These are phyloP conservation scores for Rachycentron canadum DNA, from an alignment of 2,797 vertebrate genomes.

Conservation along the genomic window DNA sequence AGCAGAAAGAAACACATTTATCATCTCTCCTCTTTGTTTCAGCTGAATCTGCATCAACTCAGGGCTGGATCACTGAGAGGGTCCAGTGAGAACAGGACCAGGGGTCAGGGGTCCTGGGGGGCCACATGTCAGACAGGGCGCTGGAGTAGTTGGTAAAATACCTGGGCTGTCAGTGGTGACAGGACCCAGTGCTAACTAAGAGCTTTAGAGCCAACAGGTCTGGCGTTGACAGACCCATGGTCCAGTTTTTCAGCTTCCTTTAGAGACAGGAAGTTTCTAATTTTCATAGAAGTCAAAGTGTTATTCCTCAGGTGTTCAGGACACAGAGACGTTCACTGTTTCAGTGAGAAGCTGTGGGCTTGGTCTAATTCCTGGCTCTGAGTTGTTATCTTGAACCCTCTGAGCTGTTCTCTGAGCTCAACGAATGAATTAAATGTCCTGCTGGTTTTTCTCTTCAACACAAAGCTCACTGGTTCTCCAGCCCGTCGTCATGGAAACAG, in stretches of 20 bases:
- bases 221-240: no score
- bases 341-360: background rate
- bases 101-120: background rate
- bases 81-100: background rate
- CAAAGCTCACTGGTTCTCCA: slow-evolving; percentile 1
- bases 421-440: background rate
- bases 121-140: background rate
- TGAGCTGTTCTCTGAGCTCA: background rate
- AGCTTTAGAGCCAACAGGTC: no score
- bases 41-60: slow-evolving; percentile 48
- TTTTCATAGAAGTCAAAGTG: no score
- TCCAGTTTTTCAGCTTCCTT: no score
- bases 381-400: background rate
- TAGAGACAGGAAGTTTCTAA: no score
- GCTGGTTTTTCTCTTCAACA: slow-evolving; percentile 13
- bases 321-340: no score
- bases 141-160: background rate
- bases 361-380: background rate
- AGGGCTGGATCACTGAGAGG: background rate
- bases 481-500: slow-evolving; percentile 19
- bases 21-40: slow-evolving; percentile 23
- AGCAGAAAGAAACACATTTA: slow-evolving; percentile 34
- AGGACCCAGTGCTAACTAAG: background rate
- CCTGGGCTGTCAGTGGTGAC: background rate
- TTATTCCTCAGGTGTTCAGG: no score